A percentile compares a stretch with the other conserved stretches of the same genome.
Evolutionary conservation across 2,113 vertebrate species (phyloP).

Genomic region (Zingel zingel): DNA sequence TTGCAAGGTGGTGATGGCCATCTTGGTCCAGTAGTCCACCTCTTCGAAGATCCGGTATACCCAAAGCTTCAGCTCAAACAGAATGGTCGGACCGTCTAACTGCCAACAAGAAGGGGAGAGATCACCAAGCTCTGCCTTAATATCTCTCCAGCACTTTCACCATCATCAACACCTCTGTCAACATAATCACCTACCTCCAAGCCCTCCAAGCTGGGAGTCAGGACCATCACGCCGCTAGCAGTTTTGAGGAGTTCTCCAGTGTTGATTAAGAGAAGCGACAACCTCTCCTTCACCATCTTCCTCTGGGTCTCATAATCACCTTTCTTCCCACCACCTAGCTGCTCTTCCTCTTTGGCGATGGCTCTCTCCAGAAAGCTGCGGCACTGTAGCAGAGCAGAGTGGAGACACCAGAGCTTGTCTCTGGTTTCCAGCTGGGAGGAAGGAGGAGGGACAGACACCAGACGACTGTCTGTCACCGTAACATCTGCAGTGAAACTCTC

Average conservation of each 20-base stretch:
- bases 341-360: conserved; percentile 73
- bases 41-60: conserved; percentile 78
- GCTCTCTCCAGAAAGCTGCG: conserved; percentile 75
- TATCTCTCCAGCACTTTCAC: not conserved
- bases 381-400: conserved; percentile 81
- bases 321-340: conserved; percentile 53
- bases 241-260: conserved; percentile 74
- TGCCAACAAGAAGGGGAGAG: conserved; percentile 43
- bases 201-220: conserved; percentile 52
- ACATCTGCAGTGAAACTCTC: conserved; percentile 66
- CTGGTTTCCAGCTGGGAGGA: conserved; percentile 73
- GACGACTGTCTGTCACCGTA: conserved; percentile 25
- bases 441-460: conserved; percentile 75
- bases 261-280: conserved; percentile 65
- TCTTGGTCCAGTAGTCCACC: conserved; percentile 80
- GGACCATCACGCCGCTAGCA: conserved; percentile 31
- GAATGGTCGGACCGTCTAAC: conserved; percentile 37
- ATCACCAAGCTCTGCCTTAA: conserved; percentile 1
- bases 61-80: conserved; percentile 82
- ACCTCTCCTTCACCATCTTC: conserved; percentile 72
- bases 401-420: conserved; percentile 76
- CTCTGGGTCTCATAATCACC: conserved; percentile 75
- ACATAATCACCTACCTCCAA: conserved; percentile 63
- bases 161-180: not conserved
- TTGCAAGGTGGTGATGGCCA: conserved; percentile 62